These are phyloP conservation scores for Tigriopus californicus DNA, from an alignment of 2,888 invertebrate species.

Conservation along the genomic window DNA sequence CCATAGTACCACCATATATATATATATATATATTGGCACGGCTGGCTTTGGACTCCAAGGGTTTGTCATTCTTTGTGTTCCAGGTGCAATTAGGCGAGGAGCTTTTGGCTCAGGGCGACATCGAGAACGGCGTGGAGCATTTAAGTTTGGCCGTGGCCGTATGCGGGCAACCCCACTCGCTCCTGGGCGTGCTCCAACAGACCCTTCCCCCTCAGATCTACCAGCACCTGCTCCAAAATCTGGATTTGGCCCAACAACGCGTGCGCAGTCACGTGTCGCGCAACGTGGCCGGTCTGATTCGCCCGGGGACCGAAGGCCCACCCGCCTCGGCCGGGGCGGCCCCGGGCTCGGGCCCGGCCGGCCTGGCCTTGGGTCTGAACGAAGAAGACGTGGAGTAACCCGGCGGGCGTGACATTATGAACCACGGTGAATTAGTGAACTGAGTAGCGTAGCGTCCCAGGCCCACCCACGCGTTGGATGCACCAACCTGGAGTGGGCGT, in stretches of 20 bases:
- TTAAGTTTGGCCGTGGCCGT: slow-evolving; percentile 92
- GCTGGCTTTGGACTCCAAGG: too few relatives aligned
- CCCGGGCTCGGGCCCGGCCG: background rate
- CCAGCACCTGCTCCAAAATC: slow-evolving; percentile 60
- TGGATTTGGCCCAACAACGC: slow-evolving; percentile 37
- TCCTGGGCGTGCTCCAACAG: slow-evolving; percentile 74
- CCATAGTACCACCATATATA: too few relatives aligned
- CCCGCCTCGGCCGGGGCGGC: background rate
- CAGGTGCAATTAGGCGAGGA: slow-evolving; percentile 87
- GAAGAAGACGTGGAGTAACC: slow-evolving; percentile 16
- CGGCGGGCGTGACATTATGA: too few relatives aligned
- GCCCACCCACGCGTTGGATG: too few relatives aligned
- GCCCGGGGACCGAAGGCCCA: too few relatives aligned
- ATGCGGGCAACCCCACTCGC: slow-evolving; percentile 80
- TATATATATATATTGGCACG: too few relatives aligned
- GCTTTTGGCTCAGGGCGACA: slow-evolving; percentile 59
- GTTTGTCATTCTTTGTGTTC: too few relatives aligned
- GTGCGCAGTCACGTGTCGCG: background rate
- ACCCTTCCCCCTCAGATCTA: slow-evolving; percentile 89
- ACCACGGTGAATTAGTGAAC: too few relatives aligned
- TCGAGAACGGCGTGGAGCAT: slow-evolving; percentile 83
- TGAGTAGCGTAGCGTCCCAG: too few relatives aligned
- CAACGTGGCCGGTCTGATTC: too few relatives aligned
- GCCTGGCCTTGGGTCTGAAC: background rate
- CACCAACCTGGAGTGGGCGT: background rate